phyloP scores from a whole-genome alignment of 2,888 invertebrate genomes.

The Mamestra brassicae region DNA sequence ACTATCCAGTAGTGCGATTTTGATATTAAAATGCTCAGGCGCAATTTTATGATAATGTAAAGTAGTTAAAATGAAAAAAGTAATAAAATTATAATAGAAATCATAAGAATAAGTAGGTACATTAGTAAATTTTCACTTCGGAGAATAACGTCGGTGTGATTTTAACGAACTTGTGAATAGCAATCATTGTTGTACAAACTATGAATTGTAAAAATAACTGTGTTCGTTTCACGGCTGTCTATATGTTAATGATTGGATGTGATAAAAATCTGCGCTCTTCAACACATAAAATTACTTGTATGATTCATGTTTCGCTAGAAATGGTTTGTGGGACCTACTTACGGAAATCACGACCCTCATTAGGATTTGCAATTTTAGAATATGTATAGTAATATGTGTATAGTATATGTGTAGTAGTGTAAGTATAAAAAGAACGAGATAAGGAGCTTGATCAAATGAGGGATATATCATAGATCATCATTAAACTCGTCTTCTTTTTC shows the following conservation, averaged over 20 bases:
- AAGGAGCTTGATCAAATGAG: background rate
- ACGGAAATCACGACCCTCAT: constrained; percentile 34
- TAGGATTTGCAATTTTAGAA: constrained; percentile 28
- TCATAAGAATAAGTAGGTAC: constrained; percentile 30
- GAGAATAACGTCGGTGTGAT: constrained; percentile 23
- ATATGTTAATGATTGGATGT: constrained; percentile 48
- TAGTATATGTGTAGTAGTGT: too few relatives aligned
- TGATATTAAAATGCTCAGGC: constrained; percentile 4
- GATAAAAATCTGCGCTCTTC: constrained; percentile 49
- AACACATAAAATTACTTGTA: constrained; percentile 36
- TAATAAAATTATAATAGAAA: constrained; percentile 27
- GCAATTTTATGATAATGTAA: constrained; percentile 12
- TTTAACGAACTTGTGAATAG: constrained; percentile 45
- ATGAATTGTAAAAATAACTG: constrained; percentile 57
- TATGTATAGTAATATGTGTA: too few relatives aligned
- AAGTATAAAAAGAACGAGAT: background rate
- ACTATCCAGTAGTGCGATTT: constrained; percentile 9
- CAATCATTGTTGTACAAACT: constrained; percentile 38
- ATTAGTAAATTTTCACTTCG: constrained; percentile 42
- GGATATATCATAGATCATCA: background rate
- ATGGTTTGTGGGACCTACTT: constrained; percentile 40
- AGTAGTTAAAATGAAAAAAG: constrained; percentile 14
- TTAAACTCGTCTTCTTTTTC: background rate
- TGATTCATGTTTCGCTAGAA: constrained; percentile 54
- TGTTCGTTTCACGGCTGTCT: constrained; percentile 58